Percentiles rank a stretch among this genome's conserved stretches.
Evolutionary conservation across 2,113 vertebrate species (phyloP).

Genomic region (Uropsilus gracilis): DNA sequence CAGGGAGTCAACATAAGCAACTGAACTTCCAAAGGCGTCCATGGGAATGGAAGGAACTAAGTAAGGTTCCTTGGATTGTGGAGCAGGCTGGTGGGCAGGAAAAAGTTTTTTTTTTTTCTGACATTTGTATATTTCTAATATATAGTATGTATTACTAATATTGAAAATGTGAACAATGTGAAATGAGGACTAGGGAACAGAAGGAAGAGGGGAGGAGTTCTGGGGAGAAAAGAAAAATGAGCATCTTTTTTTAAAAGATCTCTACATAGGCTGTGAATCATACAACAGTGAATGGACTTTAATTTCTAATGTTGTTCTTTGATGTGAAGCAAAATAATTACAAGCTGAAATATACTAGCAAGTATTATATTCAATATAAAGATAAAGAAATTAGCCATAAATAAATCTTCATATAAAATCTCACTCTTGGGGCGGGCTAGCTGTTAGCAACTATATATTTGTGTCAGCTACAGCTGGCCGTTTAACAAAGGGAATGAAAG

Average conservation of each 20-base stretch:
- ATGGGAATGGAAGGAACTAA: neutral
- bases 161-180: constrained; percentile 30
- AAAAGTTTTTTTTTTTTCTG: neutral
- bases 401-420: constrained; percentile 72
- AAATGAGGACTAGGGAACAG: neutral
- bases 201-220: neutral
- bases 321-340: constrained; percentile 76
- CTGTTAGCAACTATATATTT: constrained; percentile 65
- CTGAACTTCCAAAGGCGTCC: constrained; percentile 19
- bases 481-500: constrained; percentile 64
- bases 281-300: constrained; percentile 76
- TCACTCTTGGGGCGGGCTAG: constrained; percentile 10
- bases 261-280: constrained; percentile 71
- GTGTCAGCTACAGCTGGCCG: constrained; percentile 72
- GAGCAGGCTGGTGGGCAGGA: constrained; percentile 33
- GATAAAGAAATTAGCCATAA: constrained; percentile 79
- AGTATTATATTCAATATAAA: constrained; percentile 71
- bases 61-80: neutral
- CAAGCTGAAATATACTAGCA: constrained; percentile 61
- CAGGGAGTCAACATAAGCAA: constrained; percentile 62
- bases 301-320: constrained; percentile 78
- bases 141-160: neutral
- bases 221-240: constrained; percentile 49
- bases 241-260: constrained; percentile 47
- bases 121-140: neutral